Evolutionary conservation across 1,140 invertebrate species (phyloP).

Genomic region (Palaemon carinicauda): DNA sequence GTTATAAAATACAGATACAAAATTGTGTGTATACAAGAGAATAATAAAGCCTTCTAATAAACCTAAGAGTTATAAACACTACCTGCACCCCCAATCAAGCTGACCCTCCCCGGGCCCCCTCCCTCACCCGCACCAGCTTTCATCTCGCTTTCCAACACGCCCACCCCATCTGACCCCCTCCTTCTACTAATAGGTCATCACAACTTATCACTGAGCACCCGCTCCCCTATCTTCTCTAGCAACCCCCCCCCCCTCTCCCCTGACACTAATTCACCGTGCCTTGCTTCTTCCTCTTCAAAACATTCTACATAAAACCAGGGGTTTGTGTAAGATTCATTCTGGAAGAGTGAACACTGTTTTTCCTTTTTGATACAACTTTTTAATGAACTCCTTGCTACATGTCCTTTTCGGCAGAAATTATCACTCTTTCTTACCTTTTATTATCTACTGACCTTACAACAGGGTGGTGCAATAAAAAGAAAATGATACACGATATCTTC

Average conservation of each 20-base stretch:
- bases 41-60: not conserved
- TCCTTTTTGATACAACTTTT: too few relatives aligned
- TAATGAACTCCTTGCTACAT: too few relatives aligned
- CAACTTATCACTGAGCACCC: not conserved
- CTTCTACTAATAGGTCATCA: not conserved
- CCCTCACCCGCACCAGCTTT: not conserved
- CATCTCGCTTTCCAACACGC: not conserved
- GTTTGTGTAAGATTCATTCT: too few relatives aligned
- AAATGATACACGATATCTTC: too few relatives aligned
- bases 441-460: too few relatives aligned
- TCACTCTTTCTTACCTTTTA: too few relatives aligned
- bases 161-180: not conserved
- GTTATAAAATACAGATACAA: too few relatives aligned
- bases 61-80: not conserved
- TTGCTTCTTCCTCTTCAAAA: not conserved
- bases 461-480: too few relatives aligned
- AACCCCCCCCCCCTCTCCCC: not conserved
- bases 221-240: not conserved
- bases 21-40: too few relatives aligned
- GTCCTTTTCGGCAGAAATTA: too few relatives aligned
- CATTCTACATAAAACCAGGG: not conserved
- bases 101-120: not conserved
- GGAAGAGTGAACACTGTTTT: too few relatives aligned
- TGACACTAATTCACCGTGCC: not conserved
- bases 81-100: not conserved